phyloP scores from a whole-genome alignment of 2,888 invertebrate species.

The Synanthedon vespiformis region DNA sequence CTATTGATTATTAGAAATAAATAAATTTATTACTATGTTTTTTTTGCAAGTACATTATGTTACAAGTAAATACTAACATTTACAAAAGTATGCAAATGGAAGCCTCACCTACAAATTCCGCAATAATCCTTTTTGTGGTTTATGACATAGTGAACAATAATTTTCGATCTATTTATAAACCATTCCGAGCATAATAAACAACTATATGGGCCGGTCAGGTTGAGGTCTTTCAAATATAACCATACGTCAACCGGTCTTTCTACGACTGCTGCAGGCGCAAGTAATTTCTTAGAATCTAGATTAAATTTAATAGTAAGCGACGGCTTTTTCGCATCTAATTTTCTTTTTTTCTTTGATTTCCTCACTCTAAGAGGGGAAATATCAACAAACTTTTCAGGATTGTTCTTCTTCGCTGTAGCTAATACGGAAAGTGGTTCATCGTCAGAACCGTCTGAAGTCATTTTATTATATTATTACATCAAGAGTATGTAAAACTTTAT shows the following conservation, averaged over 20 bases:
- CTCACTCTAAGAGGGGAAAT: conserved; percentile 8
- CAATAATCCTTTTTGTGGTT: conserved; percentile 65
- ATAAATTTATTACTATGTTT: no score
- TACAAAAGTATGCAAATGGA: not conserved
- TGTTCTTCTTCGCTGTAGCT: conserved; percentile 39
- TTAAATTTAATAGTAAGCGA: conserved; percentile 17
- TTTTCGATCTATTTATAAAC: conserved; percentile 58
- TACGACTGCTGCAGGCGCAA: conserved; percentile 24
- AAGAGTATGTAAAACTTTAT: no score
- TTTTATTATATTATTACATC: conserved; percentile 5
- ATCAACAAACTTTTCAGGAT: conserved; percentile 19
- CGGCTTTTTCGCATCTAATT: conserved; percentile 14
- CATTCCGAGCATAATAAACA: conserved; percentile 59
- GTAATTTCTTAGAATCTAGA: conserved; percentile 15
- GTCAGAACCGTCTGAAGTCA: conserved; percentile 53
- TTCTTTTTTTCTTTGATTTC: conserved; percentile 22
- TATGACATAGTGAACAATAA: conserved; percentile 59
- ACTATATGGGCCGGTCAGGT: conserved; percentile 54
- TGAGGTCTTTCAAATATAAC: conserved; percentile 61
- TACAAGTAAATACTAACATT: not conserved
- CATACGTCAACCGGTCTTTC: conserved; percentile 57
- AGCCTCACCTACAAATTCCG: conserved; percentile 60
- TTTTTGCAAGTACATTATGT: no score
- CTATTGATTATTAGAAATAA: no score
- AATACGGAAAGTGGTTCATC: conserved; percentile 55